phyloP scores from a whole-genome alignment of 2,888 invertebrate genomes.

The Pardosa pseudoannulata region DNA sequence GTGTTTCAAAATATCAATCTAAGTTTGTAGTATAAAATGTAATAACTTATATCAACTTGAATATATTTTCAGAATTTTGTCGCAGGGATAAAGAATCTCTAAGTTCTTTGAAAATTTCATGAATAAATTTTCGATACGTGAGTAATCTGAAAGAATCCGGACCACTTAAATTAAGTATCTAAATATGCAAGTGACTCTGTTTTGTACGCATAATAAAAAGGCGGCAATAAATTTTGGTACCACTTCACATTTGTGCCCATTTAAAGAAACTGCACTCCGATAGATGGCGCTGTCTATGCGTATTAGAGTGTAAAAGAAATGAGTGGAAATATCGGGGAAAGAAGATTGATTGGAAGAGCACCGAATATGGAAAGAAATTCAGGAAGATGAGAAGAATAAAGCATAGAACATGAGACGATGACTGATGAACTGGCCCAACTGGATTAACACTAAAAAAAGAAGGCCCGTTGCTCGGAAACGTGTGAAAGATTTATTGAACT shows the following conservation, averaged over 20 bases:
- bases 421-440: slow-evolving; percentile 62
- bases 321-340: slow-evolving; percentile 50
- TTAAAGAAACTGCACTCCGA: slow-evolving; percentile 20
- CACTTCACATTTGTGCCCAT: slow-evolving; percentile 15
- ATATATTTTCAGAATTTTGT: too few species aligned
- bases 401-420: slow-evolving; percentile 62
- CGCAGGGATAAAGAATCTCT: too few species aligned
- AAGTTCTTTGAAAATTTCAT: too few species aligned
- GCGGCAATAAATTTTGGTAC: slow-evolving; percentile 33
- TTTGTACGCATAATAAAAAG: slow-evolving; percentile 19
- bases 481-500: slow-evolving; percentile 69
- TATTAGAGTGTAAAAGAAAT: slow-evolving; percentile 47
- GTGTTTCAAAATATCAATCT: too few species aligned
- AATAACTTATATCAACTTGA: too few species aligned
- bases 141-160: too few species aligned
- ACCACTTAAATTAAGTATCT: too few species aligned
- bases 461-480: slow-evolving; percentile 47
- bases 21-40: too few species aligned
- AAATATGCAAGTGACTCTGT: too few species aligned
- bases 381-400: slow-evolving; percentile 67
- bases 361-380: slow-evolving; percentile 70
- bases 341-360: slow-evolving; percentile 59
- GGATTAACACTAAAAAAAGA: slow-evolving; percentile 57
- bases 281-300: slow-evolving; percentile 56
- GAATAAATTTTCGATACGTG: too few species aligned